Evolutionary conservation across 1,140 invertebrate species (phyloP), one percentile per base, ranked within the genome.

Genomic region (Meloidogyne hapla): DNA sequence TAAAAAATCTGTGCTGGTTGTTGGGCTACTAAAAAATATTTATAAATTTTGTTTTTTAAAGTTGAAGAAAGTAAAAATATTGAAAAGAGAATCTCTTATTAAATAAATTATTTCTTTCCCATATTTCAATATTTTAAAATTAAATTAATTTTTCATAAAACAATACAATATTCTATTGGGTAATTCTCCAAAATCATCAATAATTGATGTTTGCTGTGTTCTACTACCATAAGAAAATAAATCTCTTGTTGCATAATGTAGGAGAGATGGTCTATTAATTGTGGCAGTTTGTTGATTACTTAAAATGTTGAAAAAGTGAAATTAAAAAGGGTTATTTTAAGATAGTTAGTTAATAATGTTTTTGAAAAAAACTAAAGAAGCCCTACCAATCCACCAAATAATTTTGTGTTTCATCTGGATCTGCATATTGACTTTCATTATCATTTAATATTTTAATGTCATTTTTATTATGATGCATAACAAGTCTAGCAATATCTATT

Each of bases 401-500:
- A 33, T 33, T 26, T 28, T 38, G 38, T 62, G 42, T 48, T 28
- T 56, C 56, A 56, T 73, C 70, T 64, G 56, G 21, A 40, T 73
- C 56, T 21, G 70, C 70, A 23, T 73, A 73, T 62, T 73, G 23
- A n/a, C n/a, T 64, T 23, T 73, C 70, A 13, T 73, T 64, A 21
- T 73, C 56, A 4, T 64, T 38, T 65, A 61, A 15, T 42, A 61
- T 73, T 61, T 42, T 62, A 28, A 38, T 21, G 15, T 61, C 21
- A 40, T 56, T 73, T 18, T 18, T 61, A 25, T 64, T 48, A 18
- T 73, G 70, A n/a, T 33, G 21, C n/a, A 73, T 28, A 38, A 73
- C 70, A 61, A 73, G 25, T 63, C 40, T 73, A 61, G 70, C 70
- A n/a, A 73, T 73, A 21, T 73, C 70, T 21, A 73, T 73, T 38